Conservation (phyloP, 2,888 invertebrate genomes). For the Serripes groenlandicus region DNA sequence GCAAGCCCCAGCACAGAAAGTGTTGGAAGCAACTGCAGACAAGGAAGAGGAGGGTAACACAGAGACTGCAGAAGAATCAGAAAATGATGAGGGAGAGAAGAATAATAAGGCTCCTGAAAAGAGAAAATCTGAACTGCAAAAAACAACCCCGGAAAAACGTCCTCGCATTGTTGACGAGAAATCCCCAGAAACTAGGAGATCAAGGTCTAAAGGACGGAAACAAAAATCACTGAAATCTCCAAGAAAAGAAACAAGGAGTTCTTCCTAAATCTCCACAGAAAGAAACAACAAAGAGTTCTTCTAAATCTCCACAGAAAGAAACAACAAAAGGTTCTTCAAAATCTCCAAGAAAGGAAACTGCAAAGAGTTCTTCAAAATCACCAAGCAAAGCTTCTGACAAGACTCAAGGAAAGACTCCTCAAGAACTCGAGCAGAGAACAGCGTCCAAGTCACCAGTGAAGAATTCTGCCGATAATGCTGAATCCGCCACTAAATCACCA, state of each 20-base stretch:
- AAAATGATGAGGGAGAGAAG: background rate
- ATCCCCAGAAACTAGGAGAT: constrained; percentile 10
- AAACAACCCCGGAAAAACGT: constrained; percentile 15
- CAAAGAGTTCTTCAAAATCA: too few species aligned
- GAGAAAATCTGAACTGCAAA: constrained; percentile 2
- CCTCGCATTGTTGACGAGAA: background rate
- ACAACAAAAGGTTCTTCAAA: background rate
- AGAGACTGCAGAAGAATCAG: background rate
- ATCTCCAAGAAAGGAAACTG: background rate
- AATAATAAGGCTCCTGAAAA: background rate
- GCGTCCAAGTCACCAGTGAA: background rate
- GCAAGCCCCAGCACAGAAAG: background rate
- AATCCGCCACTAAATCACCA: constrained; percentile 17
- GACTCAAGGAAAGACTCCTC: background rate
- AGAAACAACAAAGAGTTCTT: background rate
- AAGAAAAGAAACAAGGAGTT: background rate
- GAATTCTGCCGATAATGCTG: too few species aligned
- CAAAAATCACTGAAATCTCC: background rate
- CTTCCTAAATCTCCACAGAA: background rate
- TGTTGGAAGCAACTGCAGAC: background rate
- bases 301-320: background rate
- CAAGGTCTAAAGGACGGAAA: background rate
- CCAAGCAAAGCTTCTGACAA: too few species aligned
- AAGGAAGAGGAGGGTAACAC: too few species aligned
- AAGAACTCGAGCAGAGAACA: background rate